Percentiles rank a stretch among this genome's conserved stretches.
These are phyloP conservation scores for Coranthus polyacanthus DNA, from an alignment of 2,797 vertebrate species.

Conservation along the genomic window DNA sequence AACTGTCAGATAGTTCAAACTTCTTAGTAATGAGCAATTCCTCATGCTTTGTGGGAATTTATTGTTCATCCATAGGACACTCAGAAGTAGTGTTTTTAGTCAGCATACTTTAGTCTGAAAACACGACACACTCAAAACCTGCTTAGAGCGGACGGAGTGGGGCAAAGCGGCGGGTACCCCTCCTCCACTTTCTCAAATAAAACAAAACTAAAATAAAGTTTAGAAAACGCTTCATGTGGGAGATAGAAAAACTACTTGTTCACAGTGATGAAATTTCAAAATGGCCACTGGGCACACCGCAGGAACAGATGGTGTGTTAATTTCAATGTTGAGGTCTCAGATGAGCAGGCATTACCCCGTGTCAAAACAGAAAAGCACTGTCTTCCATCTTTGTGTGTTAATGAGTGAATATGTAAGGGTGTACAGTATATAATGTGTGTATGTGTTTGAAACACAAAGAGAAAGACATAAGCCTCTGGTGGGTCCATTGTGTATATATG, in stretches of 20 bases:
- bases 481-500: conserved; percentile 34
- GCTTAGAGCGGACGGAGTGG: no score
- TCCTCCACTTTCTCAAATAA: conserved; percentile 17
- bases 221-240: conserved; percentile 26
- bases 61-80: background rate
- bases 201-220: conserved; percentile 40
- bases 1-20: no score
- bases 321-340: conserved; percentile 75
- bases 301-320: conserved; percentile 80
- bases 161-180: conserved; percentile 10
- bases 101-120: no score
- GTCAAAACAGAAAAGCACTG: conserved; percentile 65
- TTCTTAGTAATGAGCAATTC: no score
- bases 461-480: conserved; percentile 17
- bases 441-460: conserved; percentile 18
- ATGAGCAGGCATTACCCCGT: conserved; percentile 71
- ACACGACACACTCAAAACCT: no score
- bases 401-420: conserved; percentile 36
- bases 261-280: conserved; percentile 57
- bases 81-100: no score
- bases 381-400: conserved; percentile 47
- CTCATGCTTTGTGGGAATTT: background rate
- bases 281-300: conserved; percentile 67
- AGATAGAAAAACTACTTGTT: conserved; percentile 47
- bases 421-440: conserved; percentile 13